Evolutionary conservation across 2,888 invertebrate species (phyloP).

Genomic region (Liposcelis brunnea): DNA sequence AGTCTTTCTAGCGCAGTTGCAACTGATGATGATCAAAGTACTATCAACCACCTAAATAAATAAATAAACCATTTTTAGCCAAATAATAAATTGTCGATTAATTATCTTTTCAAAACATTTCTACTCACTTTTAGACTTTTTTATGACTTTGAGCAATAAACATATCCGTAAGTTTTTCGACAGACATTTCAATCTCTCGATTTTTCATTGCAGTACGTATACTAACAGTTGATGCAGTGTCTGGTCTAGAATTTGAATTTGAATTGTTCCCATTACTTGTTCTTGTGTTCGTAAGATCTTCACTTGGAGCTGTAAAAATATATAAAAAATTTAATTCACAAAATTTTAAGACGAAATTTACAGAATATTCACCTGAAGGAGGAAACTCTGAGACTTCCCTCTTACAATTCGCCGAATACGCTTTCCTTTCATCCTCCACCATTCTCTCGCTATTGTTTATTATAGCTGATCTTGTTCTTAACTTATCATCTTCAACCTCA

Average conservation of each 20-base stretch:
- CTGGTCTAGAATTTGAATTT: not conserved
- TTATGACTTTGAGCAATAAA: constrained; percentile 2
- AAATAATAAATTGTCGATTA: no score
- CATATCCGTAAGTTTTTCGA: not conserved
- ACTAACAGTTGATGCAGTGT: not conserved
- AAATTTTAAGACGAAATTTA: no score
- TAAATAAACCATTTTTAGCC: no score
- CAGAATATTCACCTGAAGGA: not conserved
- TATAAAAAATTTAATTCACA: no score
- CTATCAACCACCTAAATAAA: no score
- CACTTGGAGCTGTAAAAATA: not conserved
- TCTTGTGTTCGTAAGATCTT: not conserved
- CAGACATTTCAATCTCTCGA: not conserved
- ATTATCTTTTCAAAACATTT: no score
- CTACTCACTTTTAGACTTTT: not conserved
- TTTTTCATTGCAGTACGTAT: not conserved
- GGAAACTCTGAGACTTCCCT: not conserved
- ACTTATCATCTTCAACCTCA: not conserved
- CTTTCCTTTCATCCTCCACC: not conserved
- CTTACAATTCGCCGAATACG: not conserved
- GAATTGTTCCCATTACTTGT: not conserved
- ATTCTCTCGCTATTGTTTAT: not conserved
- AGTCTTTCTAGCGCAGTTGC: no score
- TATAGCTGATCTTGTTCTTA: not conserved
- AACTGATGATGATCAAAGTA: no score